A percentile compares a stretch with the other conserved stretches of the same genome.
Conservation (phyloP, 2,113 vertebrate species). For the Eolophus roseicapilla region DNA sequence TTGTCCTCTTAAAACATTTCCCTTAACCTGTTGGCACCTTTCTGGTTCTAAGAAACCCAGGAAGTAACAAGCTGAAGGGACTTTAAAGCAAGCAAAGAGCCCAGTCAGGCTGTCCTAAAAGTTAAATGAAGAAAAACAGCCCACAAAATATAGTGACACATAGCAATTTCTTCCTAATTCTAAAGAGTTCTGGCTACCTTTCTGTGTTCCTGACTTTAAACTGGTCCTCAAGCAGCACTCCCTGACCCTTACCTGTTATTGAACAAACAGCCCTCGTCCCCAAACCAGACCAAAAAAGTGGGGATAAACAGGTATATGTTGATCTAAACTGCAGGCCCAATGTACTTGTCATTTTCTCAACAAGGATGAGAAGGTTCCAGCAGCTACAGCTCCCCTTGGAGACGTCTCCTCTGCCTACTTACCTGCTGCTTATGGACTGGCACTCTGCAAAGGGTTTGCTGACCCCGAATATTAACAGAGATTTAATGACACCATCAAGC, state of each 20-base stretch:
- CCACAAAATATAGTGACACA: background rate
- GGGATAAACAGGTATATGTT: background rate
- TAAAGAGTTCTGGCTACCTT: rapidly evolving
- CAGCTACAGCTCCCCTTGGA: rapidly evolving
- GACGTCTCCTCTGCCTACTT: background rate
- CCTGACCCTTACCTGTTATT: background rate
- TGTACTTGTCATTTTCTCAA: background rate
- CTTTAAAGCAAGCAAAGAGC: background rate
- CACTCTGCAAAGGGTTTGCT: background rate
- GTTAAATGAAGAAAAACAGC: background rate
- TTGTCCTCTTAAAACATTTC: background rate
- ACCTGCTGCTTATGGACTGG: background rate
- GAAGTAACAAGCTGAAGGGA: background rate
- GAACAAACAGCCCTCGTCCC: background rate
- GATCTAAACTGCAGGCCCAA: background rate
- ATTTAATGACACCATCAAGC: background rate
- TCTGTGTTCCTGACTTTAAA: background rate
- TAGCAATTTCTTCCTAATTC: background rate
- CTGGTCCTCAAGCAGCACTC: background rate
- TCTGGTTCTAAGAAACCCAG: background rate
- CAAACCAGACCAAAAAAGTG: background rate
- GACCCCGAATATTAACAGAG: background rate
- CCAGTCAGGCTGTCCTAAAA: background rate
- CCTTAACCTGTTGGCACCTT: background rate
- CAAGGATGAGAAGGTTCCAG: background rate